Base-by-base conservation (phyloP, 2,113 vertebrate genomes). In the Thunnus thynnus region DNA sequence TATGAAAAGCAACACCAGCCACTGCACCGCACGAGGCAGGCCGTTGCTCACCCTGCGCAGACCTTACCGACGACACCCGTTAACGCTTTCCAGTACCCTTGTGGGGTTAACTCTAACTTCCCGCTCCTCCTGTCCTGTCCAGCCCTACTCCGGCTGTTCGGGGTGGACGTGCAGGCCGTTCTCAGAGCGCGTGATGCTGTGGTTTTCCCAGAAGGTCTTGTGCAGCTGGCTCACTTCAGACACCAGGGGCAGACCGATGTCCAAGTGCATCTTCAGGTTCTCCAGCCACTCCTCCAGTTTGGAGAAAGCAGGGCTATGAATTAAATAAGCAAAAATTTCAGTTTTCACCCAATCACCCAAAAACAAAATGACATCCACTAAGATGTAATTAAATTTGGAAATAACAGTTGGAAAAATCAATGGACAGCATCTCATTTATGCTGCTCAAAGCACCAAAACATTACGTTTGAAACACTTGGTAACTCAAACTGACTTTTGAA, bases 271-370 rank as follows among this genome's bases (percentile, higher is more conserved):
- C 93, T 93, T 96, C 27, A 99, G 96, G 62, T 96, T 96, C 86
- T 98, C 96, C 88, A 99, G 91, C 98, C 97, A 99, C 83, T 97
- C 97, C 74, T 97, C 97, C 93, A 99, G 94, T 92, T 96, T 98
- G 69, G 94, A 60, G 69, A 99, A 99, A 56, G 96, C 94, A 0
- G 97, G 97, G 77, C 98, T 99, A 83, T 16, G 50, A 0, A 86
- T 4, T 46, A 1, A 56, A 55, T 27, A 41, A 12, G 30, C n/a
- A 55, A 3, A 22, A 69, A 14, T 41, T 41, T 66, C 46, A 67
- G 22, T 27, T 65, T 25, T 50, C 63, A 41, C 32, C 18, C 27
- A 62, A 62, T 57, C 55, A 76, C 11, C 16, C 30, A 0, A 22
- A 69, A 70, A 52, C 36, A 41, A 41, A 41, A 41, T 41, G 7